Percentiles rank a stretch among this genome's conserved stretches.
phyloP scores from a whole-genome alignment of 2,113 vertebrate species.

The Mastomys coucha region DNA sequence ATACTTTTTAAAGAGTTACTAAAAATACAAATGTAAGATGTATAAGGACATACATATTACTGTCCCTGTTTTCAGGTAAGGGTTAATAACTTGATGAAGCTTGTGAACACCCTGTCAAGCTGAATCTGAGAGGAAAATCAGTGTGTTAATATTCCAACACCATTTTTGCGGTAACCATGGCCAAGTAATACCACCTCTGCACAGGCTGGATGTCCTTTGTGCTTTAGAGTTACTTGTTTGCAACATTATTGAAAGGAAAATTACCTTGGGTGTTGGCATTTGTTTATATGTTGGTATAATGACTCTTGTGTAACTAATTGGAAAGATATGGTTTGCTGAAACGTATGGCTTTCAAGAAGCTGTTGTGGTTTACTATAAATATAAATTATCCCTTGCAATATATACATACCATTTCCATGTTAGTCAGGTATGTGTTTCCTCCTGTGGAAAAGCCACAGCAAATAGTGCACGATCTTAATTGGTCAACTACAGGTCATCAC shows the following conservation, averaged over 20 bases:
- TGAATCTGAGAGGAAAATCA: background rate
- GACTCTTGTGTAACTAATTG: background rate
- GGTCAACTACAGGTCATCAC: background rate
- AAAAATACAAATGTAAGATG: background rate
- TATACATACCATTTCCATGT: background rate
- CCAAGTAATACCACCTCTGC: background rate
- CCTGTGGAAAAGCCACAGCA: background rate
- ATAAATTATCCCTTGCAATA: background rate
- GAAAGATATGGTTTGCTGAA: background rate
- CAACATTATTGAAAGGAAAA: background rate
- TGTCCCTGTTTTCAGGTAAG: background rate
- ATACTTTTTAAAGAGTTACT: background rate
- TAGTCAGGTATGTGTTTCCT: background rate
- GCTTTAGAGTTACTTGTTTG: background rate
- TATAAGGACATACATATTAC: background rate
- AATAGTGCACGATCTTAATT: background rate
- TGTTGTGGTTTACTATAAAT: constrained; percentile 44
- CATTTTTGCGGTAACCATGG: background rate
- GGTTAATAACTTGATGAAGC: background rate
- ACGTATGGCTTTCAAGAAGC: background rate
- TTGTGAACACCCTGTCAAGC: background rate
- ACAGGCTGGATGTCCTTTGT: background rate
- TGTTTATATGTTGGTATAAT: constrained; percentile 25
- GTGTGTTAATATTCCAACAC: background rate
- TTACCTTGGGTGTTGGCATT: background rate